These are phyloP conservation scores for Phocides pigmalion DNA, from an alignment of 1,140 invertebrate species.

Conservation along the genomic window DNA sequence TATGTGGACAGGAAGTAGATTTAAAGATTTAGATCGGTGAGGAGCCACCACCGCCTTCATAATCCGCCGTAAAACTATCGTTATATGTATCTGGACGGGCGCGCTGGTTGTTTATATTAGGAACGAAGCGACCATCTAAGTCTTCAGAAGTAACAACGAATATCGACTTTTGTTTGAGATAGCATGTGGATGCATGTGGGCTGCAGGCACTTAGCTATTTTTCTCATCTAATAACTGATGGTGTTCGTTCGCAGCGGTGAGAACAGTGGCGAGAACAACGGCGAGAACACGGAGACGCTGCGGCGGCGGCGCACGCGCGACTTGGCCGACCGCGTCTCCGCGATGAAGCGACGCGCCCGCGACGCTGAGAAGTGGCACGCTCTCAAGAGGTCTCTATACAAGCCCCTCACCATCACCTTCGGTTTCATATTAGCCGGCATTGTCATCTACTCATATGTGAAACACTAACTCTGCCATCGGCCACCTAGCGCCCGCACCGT, in stretches of 20 bases:
- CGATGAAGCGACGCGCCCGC: constrained; percentile 81
- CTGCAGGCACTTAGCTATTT: too few relatives aligned
- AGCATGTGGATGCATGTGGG: too few relatives aligned
- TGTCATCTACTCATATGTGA: constrained; percentile 73
- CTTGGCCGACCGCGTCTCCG: constrained; percentile 73
- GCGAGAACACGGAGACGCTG: constrained; percentile 42
- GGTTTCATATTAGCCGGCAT: constrained; percentile 76
- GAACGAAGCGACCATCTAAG: too few relatives aligned
- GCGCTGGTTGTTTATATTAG: too few relatives aligned
- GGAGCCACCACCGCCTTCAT: too few relatives aligned
- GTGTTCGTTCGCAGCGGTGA: background rate
- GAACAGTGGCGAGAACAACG: constrained; percentile 17
- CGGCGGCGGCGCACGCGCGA: constrained; percentile 57
- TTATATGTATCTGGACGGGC: too few relatives aligned
- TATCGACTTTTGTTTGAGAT: too few relatives aligned
- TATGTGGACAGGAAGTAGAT: too few relatives aligned
- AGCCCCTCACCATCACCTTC: constrained; percentile 81
- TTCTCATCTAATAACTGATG: background rate
- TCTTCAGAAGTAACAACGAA: too few relatives aligned
- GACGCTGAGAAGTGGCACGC: constrained; percentile 80
- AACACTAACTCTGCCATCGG: constrained; percentile 52
- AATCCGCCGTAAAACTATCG: too few relatives aligned
- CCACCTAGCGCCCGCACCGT: background rate
- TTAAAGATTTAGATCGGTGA: too few relatives aligned
- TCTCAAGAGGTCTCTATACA: constrained; percentile 84